Conservation (phyloP, 1,140 invertebrate species). For the Bombus vancouverensis region DNA sequence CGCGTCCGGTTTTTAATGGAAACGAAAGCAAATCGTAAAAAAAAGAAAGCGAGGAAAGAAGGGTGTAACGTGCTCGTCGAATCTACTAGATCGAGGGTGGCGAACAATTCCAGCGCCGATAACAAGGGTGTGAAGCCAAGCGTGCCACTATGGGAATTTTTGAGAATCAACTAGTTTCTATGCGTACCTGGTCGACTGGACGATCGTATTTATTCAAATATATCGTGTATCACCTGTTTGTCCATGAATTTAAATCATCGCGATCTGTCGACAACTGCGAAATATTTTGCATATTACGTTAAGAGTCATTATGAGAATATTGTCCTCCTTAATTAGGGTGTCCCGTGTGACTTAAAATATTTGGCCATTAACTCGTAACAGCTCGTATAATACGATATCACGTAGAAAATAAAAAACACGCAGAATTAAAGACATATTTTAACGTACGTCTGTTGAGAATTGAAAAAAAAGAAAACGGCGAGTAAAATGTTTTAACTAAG, state of each 20-base stretch:
- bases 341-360: too few relatives aligned
- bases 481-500: background rate
- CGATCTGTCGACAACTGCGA: background rate
- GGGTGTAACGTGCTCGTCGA: slow-evolving; percentile 42
- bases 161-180: slow-evolving; percentile 8
- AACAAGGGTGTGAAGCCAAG: slow-evolving; percentile 67
- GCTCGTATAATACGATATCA: too few relatives aligned
- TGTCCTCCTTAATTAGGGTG: background rate
- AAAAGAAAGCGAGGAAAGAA: slow-evolving; percentile 23
- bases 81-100: slow-evolving; percentile 21
- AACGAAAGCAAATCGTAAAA: slow-evolving; percentile 33
- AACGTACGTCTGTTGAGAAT: background rate
- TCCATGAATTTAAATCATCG: slow-evolving; percentile 28
- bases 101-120: background rate
- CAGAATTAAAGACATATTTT: too few relatives aligned
- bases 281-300: background rate
- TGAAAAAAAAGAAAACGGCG: background rate
- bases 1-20: slow-evolving; percentile 64
- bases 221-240: slow-evolving; percentile 24
- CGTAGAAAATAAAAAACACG: too few relatives aligned
- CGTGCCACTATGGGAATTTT: slow-evolving; percentile 65
- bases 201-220: slow-evolving; percentile 38
- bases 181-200: slow-evolving; percentile 35
- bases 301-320: background rate
- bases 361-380: too few relatives aligned